phyloP scores from a whole-genome alignment of 92 coral and sea anemone genomes.

The Micromussa lordhowensis region DNA sequence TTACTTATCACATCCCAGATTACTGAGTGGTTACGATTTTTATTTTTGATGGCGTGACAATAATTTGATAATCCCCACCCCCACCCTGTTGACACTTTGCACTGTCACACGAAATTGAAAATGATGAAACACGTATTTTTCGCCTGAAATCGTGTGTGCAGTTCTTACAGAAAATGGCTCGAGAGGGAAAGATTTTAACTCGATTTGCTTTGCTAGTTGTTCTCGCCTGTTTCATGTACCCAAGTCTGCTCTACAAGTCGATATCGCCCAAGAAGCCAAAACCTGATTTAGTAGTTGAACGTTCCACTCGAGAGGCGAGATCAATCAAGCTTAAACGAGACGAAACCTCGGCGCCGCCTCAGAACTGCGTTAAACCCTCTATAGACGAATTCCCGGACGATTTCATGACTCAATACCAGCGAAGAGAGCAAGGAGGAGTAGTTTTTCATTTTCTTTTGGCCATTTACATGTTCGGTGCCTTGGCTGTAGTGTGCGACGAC shows the following conservation, averaged over 20 bases:
- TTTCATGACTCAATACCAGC: conserved; percentile 77
- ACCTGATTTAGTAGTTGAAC: not conserved
- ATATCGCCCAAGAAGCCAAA: not conserved
- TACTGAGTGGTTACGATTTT: no score
- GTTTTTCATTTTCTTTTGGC: conserved; percentile 64
- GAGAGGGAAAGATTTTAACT: not conserved
- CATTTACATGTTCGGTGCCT: conserved; percentile 76
- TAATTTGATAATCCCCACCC: not conserved
- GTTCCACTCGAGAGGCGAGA: conserved; percentile 22
- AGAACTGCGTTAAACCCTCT: conserved; percentile 86
- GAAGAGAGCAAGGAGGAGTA: conserved; percentile 70
- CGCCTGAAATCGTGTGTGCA: not conserved
- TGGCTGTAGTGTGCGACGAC: conserved; percentile 75
- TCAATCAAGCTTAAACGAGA: conserved; percentile 9
- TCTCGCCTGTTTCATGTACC: conserved; percentile 67
- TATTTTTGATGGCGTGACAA: no score
- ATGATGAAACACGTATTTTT: not conserved
- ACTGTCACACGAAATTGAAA: not conserved
- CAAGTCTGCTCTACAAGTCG: conserved; percentile 57
- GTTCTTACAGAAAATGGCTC: not conserved
- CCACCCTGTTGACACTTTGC: not conserved
- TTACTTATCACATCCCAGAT: no score
- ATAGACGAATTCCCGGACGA: conserved; percentile 80
- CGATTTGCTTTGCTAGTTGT: conserved; percentile 47
- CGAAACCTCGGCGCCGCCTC: conserved; percentile 1